A percentile compares a stretch with the other conserved stretches of the same genome.
Conservation (phyloP, 2,888 invertebrate species). For the Mesorhabditis spiculigera region DNA sequence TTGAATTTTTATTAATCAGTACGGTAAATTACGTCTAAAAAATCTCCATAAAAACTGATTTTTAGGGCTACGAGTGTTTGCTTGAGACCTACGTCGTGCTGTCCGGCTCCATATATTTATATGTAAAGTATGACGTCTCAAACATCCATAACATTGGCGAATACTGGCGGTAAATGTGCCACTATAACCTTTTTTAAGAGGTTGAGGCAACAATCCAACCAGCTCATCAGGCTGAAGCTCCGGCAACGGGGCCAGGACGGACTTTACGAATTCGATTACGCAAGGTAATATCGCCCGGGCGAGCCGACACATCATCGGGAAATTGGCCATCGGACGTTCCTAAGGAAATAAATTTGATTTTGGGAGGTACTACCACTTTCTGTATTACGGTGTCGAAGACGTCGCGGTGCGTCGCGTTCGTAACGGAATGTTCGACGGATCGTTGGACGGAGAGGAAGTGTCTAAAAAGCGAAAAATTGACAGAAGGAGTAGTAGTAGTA, state of each 20-base stretch:
- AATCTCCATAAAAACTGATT: too few species aligned
- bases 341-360: neutral
- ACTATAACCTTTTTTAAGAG: neutral
- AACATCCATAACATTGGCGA: neutral
- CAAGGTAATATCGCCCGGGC: neutral
- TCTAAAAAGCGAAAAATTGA: neutral
- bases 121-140: neutral
- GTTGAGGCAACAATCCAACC: neutral
- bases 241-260: neutral
- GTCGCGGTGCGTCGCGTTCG: neutral
- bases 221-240: neutral
- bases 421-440: neutral
- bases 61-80: too few species aligned
- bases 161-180: neutral
- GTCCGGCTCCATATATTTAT: neutral
- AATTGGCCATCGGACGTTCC: neutral
- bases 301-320: constrained; percentile 1
- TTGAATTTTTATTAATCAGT: too few species aligned
- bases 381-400: neutral
- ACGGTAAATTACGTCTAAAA: too few species aligned
- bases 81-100: neutral
- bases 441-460: neutral
- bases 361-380: neutral
- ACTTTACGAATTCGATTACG: neutral
- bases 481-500: too few species aligned